Percentiles rank a stretch among this genome's conserved stretches.
These are phyloP conservation scores for Trichosurus vulpecula DNA, from an alignment of 2,797 vertebrate species.

Conservation along the genomic window DNA sequence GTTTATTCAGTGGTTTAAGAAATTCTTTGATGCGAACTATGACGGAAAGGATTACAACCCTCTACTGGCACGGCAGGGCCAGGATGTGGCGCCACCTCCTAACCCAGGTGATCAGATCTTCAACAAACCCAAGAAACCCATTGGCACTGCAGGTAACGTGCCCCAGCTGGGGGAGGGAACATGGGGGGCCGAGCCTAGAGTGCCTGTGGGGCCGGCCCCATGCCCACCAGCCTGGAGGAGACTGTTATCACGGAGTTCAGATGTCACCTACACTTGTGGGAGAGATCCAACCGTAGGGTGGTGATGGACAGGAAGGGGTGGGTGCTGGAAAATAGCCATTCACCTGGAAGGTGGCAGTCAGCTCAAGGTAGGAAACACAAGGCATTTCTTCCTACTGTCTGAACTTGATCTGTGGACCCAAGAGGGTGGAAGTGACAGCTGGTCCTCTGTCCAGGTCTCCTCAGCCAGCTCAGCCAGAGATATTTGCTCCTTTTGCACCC, in stretches of 20 bases:
- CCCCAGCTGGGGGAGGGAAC: conserved; percentile 74
- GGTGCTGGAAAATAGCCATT: conserved; percentile 16
- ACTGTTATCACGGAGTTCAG: conserved; percentile 76
- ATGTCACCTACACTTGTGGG: conserved; percentile 46
- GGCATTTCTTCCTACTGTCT: neutral
- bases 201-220: conserved; percentile 58
- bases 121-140: conserved; percentile 97
- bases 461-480: neutral
- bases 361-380: conserved; percentile 6
- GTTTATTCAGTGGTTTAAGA: conserved; percentile 99
- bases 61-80: conserved; percentile 94
- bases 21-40: conserved; percentile 99
- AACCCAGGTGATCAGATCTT: conserved; percentile 99
- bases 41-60: conserved; percentile 99
- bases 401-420: conserved; percentile 15
- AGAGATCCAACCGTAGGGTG: conserved; percentile 26
- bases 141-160: conserved; percentile 93
- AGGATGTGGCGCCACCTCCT: conserved; percentile 92
- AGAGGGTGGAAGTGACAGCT: neutral
- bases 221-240: conserved; percentile 70
- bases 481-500: conserved; percentile 4
- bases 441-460: neutral
- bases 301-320: neutral
- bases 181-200: conserved; percentile 70
- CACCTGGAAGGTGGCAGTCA: neutral